Evolutionary conservation across 2,888 invertebrate species (phyloP).

Genomic region (Drosophila merina): DNA sequence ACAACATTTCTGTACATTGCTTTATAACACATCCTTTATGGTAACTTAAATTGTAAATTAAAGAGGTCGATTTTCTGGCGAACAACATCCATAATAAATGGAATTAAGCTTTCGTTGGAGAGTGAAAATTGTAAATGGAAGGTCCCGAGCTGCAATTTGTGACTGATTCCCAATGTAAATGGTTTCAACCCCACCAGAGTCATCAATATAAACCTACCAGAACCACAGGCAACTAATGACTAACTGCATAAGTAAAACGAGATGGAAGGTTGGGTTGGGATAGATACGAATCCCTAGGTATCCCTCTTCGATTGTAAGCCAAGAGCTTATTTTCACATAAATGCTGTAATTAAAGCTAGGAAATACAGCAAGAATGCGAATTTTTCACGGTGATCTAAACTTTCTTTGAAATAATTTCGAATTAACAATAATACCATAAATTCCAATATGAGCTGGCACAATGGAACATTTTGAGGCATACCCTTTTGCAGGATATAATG

Average conservation of each 20-base stretch:
- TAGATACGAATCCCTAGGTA: background rate
- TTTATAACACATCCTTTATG: too few relatives aligned
- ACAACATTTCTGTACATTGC: too few relatives aligned
- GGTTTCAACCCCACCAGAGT: conserved; percentile 24
- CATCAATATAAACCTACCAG: conserved; percentile 40
- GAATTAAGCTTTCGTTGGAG: conserved; percentile 12
- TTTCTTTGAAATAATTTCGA: background rate
- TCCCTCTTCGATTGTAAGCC: background rate
- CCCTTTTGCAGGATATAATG: conserved; percentile 24
- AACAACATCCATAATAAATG: conserved; percentile 4
- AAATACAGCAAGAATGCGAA: background rate
- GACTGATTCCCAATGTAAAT: conserved; percentile 29
- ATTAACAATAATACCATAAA: background rate
- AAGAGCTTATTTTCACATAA: background rate
- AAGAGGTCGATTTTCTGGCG: too few relatives aligned
- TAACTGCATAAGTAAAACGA: conserved; percentile 31
- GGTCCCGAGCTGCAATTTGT: conserved; percentile 8
- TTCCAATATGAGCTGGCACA: background rate
- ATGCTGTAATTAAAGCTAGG: background rate
- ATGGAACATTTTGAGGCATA: background rate
- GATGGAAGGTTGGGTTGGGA: background rate
- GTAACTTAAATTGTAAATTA: too few relatives aligned
- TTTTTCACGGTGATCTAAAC: background rate
- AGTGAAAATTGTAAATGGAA: background rate
- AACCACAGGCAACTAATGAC: conserved; percentile 43